These are phyloP conservation scores for Heliconius nattereri DNA, from an alignment of 1,140 invertebrate species.

Conservation along the genomic window DNA sequence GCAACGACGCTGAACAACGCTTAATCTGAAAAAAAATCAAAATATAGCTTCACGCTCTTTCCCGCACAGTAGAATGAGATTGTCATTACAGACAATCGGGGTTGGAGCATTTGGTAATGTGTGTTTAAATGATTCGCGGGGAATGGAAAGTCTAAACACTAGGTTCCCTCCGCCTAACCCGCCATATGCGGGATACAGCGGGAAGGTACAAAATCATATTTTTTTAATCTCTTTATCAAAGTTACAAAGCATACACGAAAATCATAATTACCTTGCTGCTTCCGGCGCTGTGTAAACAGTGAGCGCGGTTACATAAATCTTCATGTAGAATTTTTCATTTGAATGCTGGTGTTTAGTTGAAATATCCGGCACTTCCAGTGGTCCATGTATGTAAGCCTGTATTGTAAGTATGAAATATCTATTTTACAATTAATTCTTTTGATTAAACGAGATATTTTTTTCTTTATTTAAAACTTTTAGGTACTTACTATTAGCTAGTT, in stretches of 20 bases:
- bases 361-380: conserved; percentile 82
- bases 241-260: conserved; percentile 6
- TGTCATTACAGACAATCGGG: too few species aligned
- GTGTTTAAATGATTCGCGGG: too few species aligned
- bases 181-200: too few species aligned
- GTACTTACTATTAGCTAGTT: too few species aligned
- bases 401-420: neutral
- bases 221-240: neutral
- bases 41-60: too few species aligned
- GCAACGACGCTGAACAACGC: conserved; percentile 83
- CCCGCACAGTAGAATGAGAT: too few species aligned
- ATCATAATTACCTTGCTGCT: conserved; percentile 65
- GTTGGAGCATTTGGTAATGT: too few species aligned
- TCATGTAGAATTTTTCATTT: conserved; percentile 73
- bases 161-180: too few species aligned
- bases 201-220: neutral
- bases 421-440: too few species aligned
- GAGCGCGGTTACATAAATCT: conserved; percentile 74
- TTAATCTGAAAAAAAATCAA: conserved; percentile 71
- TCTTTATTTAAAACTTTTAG: too few species aligned
- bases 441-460: too few species aligned
- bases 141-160: too few species aligned
- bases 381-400: conserved; percentile 82
- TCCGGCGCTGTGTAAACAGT: conserved; percentile 75
- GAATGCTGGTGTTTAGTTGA: conserved; percentile 80